A percentile compares a stretch with the other conserved stretches of the same genome.
Conservation (phyloP, 2,888 invertebrate species). For the Polymixis lichenea region DNA sequence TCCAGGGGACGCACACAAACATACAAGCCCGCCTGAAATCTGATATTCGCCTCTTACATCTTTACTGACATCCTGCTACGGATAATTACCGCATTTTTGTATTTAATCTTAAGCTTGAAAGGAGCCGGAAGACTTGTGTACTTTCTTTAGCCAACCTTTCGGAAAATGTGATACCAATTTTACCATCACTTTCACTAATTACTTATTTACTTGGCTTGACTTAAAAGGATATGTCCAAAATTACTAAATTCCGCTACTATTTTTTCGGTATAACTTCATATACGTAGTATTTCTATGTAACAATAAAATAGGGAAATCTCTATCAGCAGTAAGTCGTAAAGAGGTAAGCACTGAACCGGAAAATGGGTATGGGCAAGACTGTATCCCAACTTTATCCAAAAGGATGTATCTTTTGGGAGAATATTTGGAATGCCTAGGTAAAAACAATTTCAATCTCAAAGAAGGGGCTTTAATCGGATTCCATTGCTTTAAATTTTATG, state of each 20-base stretch:
- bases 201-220: conserved; percentile 50
- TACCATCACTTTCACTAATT: conserved; percentile 51
- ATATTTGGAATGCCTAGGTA: conserved; percentile 66
- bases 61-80: conserved; percentile 64
- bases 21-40: conserved; percentile 71
- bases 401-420: conserved; percentile 66
- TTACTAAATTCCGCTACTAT: conserved; percentile 30
- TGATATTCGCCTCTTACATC: conserved; percentile 74
- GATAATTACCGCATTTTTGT: conserved; percentile 67
- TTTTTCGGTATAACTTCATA: conserved; percentile 48
- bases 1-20: conserved; percentile 77
- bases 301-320: conserved; percentile 68
- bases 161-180: conserved; percentile 53
- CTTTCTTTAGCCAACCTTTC: conserved; percentile 52
- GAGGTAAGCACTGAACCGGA: conserved; percentile 71
- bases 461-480: conserved; percentile 44
- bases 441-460: conserved; percentile 65
- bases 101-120: conserved; percentile 61
- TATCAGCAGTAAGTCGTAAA: conserved; percentile 68
- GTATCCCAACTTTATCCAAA: conserved; percentile 69
- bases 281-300: conserved; percentile 57
- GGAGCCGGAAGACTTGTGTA: conserved; percentile 46
- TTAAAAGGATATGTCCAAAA: conserved; percentile 42
- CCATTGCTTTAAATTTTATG: conserved; percentile 50
- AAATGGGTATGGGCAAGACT: conserved; percentile 69